Conservation (phyloP, 2,113 vertebrate species). For the Hippocampus guttulatus region DNA sequence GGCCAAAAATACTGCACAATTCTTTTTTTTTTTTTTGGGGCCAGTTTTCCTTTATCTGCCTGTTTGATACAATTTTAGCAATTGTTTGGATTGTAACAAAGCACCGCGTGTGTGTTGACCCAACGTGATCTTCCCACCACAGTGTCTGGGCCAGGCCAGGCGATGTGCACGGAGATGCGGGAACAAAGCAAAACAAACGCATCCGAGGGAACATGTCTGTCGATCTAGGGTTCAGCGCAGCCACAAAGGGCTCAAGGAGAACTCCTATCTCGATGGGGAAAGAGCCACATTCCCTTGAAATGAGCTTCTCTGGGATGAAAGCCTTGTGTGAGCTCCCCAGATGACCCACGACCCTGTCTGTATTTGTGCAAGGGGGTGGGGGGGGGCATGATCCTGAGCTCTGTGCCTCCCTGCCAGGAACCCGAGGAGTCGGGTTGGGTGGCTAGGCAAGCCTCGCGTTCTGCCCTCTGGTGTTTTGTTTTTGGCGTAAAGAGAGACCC, state of each 20-base stretch:
- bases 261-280: constrained; percentile 75
- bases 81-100: constrained; percentile 66
- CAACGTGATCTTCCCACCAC: constrained; percentile 65
- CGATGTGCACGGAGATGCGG: constrained; percentile 75
- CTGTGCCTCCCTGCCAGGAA: constrained; percentile 60
- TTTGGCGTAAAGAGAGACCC: constrained; percentile 54
- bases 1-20: constrained; percentile 29
- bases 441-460: constrained; percentile 52
- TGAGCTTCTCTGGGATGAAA: constrained; percentile 75
- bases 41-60: constrained; percentile 22
- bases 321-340: constrained; percentile 63
- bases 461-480: constrained; percentile 64
- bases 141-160: constrained; percentile 60
- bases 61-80: constrained; percentile 59
- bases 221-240: constrained; percentile 74
- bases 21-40: constrained; percentile 34
- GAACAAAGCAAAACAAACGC: constrained; percentile 76
- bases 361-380: constrained; percentile 64
- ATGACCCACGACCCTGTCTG: constrained; percentile 68
- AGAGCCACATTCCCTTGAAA: constrained; percentile 71
- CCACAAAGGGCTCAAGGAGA: constrained; percentile 72
- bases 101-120: constrained; percentile 72
- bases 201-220: constrained; percentile 69
- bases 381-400: constrained; percentile 61
- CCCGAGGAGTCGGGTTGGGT: constrained; percentile 58